Evolutionary conservation across 53 echinoderm and acorn worm species (phyloP), one percentile per base, ranked within the genome.

Genomic region (Patiria pectinifera): DNA sequence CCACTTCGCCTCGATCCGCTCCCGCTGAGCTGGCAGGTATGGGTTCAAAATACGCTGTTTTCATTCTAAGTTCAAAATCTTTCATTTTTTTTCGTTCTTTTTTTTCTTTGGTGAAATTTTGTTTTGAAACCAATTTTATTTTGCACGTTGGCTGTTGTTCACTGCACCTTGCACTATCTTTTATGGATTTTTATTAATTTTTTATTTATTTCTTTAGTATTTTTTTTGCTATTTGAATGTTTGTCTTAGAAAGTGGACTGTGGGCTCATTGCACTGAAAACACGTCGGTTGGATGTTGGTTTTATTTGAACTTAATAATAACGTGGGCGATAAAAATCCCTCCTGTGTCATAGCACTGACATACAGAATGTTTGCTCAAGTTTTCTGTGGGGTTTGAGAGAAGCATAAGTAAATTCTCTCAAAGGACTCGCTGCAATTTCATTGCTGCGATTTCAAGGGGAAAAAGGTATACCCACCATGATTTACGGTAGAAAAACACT

Each of bases 21-120:
- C 92, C 92, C 86, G 92, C 92, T 69, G 92, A 92, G 79, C 86
- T 92, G 59, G 92, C 92, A 92, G 92, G 92, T 92, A 92, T 92
- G 92, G 91, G 83, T 35, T 66, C 61, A 83, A 46, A 85, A 62
- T 49, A 91, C 66, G 91, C 91, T 71, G 11, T 25, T 83, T 48
- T 71, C 60, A 25, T 48, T 83, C 82, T 82, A 82, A 13, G 59
- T 66, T 82, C 82, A 35, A 69, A 47, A 47, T 35, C 35, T 35
- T 35, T 35, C n/a, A 59, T 43, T 59, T 14, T 76, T 43, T 49
- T 90, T 61, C 49, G 62, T 25, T 59, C 53, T 1, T 0, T 22
- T 76, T 53, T 59, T 61, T 60, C 22, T 74, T 87, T 69, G 62
- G 21, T 62, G 35, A 62, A 12, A 26, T 15, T 43, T 66, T 14